These are phyloP conservation scores for Tricholauxania praeusta DNA, from an alignment of 2,888 invertebrate genomes.

Conservation along the genomic window DNA sequence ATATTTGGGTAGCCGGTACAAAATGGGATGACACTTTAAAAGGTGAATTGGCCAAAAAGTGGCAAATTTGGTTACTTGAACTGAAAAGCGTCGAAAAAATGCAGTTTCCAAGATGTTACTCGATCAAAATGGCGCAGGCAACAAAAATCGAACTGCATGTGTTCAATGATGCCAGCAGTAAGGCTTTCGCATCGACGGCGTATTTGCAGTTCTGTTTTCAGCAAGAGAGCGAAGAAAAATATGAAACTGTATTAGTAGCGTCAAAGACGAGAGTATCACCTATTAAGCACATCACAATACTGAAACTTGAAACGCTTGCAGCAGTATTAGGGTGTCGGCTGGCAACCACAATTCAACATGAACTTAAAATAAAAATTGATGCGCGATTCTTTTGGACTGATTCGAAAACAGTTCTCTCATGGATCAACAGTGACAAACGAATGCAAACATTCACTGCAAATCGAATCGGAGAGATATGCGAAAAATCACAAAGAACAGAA, in stretches of 20 bases:
- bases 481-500: too few relatives aligned
- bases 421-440: conserved; percentile 8
- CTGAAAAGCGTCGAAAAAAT: too few relatives aligned
- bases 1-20: conserved; percentile 3
- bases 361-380: too few relatives aligned
- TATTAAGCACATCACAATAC: conserved; percentile 26
- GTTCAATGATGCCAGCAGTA: conserved; percentile 17
- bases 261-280: conserved; percentile 23
- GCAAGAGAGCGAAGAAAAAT: conserved; percentile 6
- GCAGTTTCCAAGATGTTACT: conserved; percentile 26
- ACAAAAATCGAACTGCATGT: conserved; percentile 14
- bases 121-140: background rate
- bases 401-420: conserved; percentile 19
- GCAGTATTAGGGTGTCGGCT: conserved; percentile 18
- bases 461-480: conserved; percentile 25
- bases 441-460: conserved; percentile 23
- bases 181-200: conserved; percentile 9
- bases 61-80: conserved; percentile 10
- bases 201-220: conserved; percentile 18
- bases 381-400: conserved; percentile 23
- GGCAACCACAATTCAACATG: too few relatives aligned
- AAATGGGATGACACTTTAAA: background rate
- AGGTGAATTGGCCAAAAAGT: conserved; percentile 12
- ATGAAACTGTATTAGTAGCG: conserved; percentile 8
- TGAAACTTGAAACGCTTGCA: too few relatives aligned